These are phyloP conservation scores for Karalla daura DNA, from an alignment of 2,797 vertebrate genomes.

Conservation along the genomic window DNA sequence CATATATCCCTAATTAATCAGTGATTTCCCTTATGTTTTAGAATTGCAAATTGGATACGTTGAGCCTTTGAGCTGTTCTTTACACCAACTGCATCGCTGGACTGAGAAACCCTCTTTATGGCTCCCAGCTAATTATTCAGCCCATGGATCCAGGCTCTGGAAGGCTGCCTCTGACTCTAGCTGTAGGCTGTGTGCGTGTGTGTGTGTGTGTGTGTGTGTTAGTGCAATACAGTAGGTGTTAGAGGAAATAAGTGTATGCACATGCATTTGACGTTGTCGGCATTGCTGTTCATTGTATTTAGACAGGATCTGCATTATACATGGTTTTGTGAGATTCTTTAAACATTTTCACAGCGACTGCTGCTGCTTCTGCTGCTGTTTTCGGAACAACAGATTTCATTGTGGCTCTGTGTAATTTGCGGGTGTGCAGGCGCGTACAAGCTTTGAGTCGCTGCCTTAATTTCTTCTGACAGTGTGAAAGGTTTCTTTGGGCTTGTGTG, in stretches of 20 bases:
- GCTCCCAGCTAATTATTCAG: conserved; percentile 75
- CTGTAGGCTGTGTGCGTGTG: conserved; percentile 38
- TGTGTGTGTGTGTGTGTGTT: conserved; percentile 19
- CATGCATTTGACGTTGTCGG: conserved; percentile 52
- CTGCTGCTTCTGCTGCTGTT: conserved; percentile 5
- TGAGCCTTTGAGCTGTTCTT: conserved; percentile 71
- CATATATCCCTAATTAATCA: conserved; percentile 66
- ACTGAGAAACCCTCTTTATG: conserved; percentile 60
- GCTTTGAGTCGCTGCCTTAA: conserved; percentile 18
- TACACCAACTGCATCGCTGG: conserved; percentile 56
- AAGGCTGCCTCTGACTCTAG: conserved; percentile 61
- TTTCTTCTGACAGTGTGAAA: conserved; percentile 51
- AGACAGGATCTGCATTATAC: conserved; percentile 25
- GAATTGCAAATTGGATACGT: conserved; percentile 69
- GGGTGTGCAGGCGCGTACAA: not conserved
- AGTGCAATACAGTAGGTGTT: conserved; percentile 31
- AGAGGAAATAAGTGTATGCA: conserved; percentile 7
- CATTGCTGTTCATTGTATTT: conserved; percentile 30
- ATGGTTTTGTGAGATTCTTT: conserved; percentile 29
- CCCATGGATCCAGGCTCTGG: conserved; percentile 60
- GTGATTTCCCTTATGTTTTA: conserved; percentile 71
- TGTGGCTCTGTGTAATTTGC: conserved; percentile 5
- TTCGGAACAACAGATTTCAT: not conserved
- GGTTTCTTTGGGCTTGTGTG: conserved; percentile 36
- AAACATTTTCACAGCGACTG: conserved; percentile 22